Evolutionary conservation across 2,113 vertebrate genomes (phyloP), one percentile per base, ranked within the genome.

Genomic region (Cyanoramphus novaezelandiae): DNA sequence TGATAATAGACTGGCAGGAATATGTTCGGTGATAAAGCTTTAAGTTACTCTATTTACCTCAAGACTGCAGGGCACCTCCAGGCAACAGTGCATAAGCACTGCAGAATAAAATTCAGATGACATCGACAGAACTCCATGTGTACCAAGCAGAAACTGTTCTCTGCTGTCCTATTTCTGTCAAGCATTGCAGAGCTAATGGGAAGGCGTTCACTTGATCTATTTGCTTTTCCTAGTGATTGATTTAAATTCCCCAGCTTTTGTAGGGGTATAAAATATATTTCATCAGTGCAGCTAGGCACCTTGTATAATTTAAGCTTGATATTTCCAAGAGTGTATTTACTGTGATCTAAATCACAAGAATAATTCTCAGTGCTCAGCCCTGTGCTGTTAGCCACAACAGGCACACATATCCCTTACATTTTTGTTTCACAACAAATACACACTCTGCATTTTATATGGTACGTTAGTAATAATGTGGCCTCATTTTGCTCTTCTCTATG

Each of bases 111-210:
- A 95, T 93, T 92, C 92, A 95, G 93, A 95, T 97, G 94, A 97
- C 92, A 96, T 95, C 93, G 92, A 95, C 96, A 97, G 70, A 97
- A 94, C 77, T 50, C 59, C 44, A 21, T 90, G 68, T 92, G 82
- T 86, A 91, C 68, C 75, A 94, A 95, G 65, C 75, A 94, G 70
- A 97, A 86, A 41, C 23, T 91, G 49, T 88, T 97, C 89, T 94
- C 63, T 96, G 93, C 76, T 80, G 97, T 91, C 96, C 98, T 97
- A 98, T 97, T 98, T 98, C 97, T 98, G 97, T 98, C 98, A 98
- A 82, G 86, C 41, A 94, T 88, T 90, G 80, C 78, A 88, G 79
- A 95, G 87, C 50, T 94, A 94, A 95, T 92, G 85, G 97, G 84
- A 95, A 90, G 79, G 72, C 47, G 86, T 84, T 93, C 86, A 87